Evolutionary conservation across 2,888 invertebrate genomes (phyloP).

Genomic region (Eucera pruinosa): DNA sequence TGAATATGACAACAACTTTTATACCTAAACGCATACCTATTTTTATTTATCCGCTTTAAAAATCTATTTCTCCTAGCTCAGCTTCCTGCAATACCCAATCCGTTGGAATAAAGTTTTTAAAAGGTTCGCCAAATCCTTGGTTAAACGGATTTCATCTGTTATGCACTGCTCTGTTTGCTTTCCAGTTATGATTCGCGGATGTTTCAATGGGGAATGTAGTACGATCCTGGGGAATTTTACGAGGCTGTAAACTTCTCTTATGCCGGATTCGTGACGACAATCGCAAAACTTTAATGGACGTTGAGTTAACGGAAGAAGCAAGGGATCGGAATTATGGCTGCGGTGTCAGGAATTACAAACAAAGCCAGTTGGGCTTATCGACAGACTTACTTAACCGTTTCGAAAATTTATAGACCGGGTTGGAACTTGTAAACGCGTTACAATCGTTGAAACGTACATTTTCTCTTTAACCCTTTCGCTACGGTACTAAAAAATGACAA

Average conservation of each 20-base stretch:
- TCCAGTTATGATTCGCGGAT: constrained; percentile 7
- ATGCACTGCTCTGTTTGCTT: neutral
- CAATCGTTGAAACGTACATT: too few relatives aligned
- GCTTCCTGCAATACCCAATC: too few relatives aligned
- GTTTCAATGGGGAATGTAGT: neutral
- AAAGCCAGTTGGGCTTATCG: neutral
- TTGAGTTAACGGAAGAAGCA: neutral
- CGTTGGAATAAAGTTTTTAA: too few relatives aligned
- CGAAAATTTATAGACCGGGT: neutral
- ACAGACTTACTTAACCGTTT: neutral
- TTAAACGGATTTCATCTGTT: neutral
- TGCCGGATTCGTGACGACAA: constrained; percentile 15
- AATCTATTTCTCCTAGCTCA: too few relatives aligned
- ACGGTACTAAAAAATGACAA: too few relatives aligned
- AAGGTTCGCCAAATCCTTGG: neutral
- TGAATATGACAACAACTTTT: too few relatives aligned
- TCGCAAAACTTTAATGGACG: constrained; percentile 17
- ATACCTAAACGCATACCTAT: too few relatives aligned
- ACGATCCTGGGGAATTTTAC: constrained; percentile 6
- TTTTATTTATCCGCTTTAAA: too few relatives aligned
- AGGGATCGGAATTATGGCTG: neutral
- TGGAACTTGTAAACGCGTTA: too few relatives aligned
- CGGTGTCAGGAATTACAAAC: neutral
- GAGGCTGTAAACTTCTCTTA: constrained; percentile 16
- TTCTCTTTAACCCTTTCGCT: too few relatives aligned